Base-by-base conservation (phyloP, 2,888 invertebrate genomes). In the Eretmocerus hayati region DNA sequence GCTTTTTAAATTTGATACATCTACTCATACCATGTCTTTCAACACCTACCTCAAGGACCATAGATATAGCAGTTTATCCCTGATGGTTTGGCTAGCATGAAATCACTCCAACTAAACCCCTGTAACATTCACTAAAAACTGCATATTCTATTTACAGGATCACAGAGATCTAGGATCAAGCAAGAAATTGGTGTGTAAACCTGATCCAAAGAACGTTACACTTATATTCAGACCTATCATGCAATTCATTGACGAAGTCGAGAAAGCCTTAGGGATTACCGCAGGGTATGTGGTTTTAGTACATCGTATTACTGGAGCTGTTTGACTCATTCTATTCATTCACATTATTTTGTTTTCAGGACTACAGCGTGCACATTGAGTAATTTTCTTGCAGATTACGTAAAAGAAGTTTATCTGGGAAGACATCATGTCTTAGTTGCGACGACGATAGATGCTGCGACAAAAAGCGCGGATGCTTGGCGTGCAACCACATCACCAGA, bases 311-410 rank as follows among this genome's bases (percentile, higher is more conserved):
- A n/a, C n/a, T n/a, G n/a, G n/a, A n/a, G n/a, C n/a, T n/a, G n/a
- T n/a, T n/a, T n/a, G n/a, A n/a, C n/a, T n/a, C 22, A 31, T 15
- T 40, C 22, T 26, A 40, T 26, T 18, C 19, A n/a, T 21, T 16
- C 9, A 18, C n/a, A 38, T 44, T 23, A 26, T 42, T 20, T 6
- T 46, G 3, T 44, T 47, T 55, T n/a, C 54, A 79, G 80, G 16
- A 77, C 77, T 60, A 77, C 85, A 37, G 9, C 33, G 9, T 89
- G 89, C 64, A 84, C 85, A 3, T 75, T 94, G 47, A 86, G 90
- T 62, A 83, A 83, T 55, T 94, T 92, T 72, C 75, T 95, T 46
- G 83, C 85, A 39, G 87, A 90, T 67, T 90, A 92, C 72, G 86
- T 94, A 20, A 86, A 87, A 58, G 85, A 89, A 60, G 86, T 86